Conservation (phyloP, 2,113 vertebrate species). For the Charadrius vociferus region DNA sequence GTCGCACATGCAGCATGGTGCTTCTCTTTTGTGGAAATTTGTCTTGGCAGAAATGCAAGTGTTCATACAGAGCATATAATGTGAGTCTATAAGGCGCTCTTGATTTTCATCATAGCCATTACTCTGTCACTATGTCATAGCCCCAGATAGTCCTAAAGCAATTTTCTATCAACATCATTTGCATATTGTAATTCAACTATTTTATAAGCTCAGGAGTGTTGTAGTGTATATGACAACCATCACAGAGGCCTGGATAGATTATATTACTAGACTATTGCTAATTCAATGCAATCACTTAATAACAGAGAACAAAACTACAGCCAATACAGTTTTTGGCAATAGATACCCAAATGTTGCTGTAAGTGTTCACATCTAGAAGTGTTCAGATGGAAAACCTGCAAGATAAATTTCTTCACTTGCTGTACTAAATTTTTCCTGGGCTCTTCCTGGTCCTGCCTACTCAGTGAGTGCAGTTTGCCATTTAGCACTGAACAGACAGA, state of each 20-base stretch:
- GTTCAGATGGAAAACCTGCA: background rate
- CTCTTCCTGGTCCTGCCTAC: background rate
- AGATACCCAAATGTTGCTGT: background rate
- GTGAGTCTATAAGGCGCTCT: background rate
- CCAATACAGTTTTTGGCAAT: background rate
- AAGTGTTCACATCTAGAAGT: background rate
- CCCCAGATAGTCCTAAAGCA: background rate
- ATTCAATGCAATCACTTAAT: background rate
- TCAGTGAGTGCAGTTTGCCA: background rate
- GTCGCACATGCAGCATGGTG: background rate
- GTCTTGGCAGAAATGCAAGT: background rate
- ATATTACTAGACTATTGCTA: background rate
- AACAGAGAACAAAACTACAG: background rate
- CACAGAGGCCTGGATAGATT: background rate
- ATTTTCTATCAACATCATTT: background rate
- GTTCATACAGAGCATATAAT: background rate
- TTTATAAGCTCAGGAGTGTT: background rate
- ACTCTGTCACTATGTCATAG: background rate
- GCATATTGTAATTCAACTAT: background rate
- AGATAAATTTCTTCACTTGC: background rate
- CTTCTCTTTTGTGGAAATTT: background rate
- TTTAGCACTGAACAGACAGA: background rate
- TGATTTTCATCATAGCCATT: background rate
- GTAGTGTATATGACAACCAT: background rate
- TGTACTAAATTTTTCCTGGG: background rate